These are phyloP conservation scores for Orycteropus afer DNA, from an alignment of 2,113 vertebrate genomes.

Conservation along the genomic window DNA sequence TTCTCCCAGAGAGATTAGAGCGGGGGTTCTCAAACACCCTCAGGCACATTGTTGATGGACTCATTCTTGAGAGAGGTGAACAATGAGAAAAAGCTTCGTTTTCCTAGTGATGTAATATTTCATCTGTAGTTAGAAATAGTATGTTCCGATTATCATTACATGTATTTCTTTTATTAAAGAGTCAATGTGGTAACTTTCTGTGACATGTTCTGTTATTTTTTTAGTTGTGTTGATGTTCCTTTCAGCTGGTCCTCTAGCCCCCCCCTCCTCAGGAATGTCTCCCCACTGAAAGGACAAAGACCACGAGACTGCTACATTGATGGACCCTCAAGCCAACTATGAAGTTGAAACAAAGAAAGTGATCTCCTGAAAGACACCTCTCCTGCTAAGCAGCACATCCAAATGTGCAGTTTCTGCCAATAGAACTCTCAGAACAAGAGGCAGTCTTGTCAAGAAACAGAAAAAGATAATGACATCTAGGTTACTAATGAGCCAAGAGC, in stretches of 20 bases:
- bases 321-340: constrained; percentile 53
- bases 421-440: constrained; percentile 42
- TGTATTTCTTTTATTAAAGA: constrained; percentile 30
- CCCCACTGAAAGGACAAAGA: constrained; percentile 23
- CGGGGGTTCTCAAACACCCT: not conserved
- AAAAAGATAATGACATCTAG: not conserved
- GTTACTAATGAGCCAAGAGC: constrained; percentile 1
- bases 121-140: not conserved
- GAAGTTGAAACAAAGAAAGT: constrained; percentile 66
- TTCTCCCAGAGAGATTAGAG: not conserved
- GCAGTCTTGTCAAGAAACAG: constrained; percentile 48
- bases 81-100: not conserved
- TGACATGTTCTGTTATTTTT: constrained; percentile 66
- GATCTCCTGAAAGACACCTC: constrained; percentile 68
- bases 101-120: not conserved
- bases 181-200: constrained; percentile 61
- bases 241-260: constrained; percentile 51
- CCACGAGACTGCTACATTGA: not conserved
- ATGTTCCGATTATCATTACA: not conserved
- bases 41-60: not conserved
- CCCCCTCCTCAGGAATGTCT: constrained; percentile 58
- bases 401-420: not conserved
- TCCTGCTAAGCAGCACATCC: constrained; percentile 65
- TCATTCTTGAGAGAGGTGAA: not conserved
- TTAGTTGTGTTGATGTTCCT: constrained; percentile 63